phyloP scores from a whole-genome alignment of 2,888 invertebrate genomes.

The Orthonevra nobilis region DNA sequence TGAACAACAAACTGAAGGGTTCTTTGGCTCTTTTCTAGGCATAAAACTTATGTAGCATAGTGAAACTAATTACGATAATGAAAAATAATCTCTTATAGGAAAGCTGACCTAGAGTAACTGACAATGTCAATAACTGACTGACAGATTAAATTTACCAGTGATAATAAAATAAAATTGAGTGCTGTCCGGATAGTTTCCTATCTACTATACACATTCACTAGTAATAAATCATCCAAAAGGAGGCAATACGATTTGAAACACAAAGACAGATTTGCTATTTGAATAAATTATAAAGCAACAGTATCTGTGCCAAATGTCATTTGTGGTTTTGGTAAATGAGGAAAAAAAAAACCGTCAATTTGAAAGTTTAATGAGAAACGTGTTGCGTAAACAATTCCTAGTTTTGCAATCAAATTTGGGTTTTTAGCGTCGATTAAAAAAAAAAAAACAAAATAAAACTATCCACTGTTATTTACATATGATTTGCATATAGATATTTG shows the following conservation, averaged over 20 bases:
- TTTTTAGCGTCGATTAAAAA: neutral
- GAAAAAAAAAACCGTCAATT: neutral
- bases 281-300: neutral
- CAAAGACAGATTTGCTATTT: too few relatives aligned
- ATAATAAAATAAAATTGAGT: neutral
- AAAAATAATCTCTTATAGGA: slow-evolving; percentile 7
- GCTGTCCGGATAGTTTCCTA: neutral
- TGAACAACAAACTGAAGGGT: slow-evolving; percentile 14
- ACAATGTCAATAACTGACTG: neutral
- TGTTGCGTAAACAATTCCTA: slow-evolving; percentile 8
- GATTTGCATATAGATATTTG: slow-evolving; percentile 1
- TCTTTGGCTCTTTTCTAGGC: slow-evolving; percentile 16
- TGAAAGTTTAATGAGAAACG: neutral
- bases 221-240: neutral
- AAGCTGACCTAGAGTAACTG: neutral
- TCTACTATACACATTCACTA: too few relatives aligned
- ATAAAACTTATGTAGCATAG: slow-evolving; percentile 7
- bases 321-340: neutral
- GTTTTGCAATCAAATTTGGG: slow-evolving; percentile 1
- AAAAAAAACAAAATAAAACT: too few relatives aligned
- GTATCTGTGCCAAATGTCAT: slow-evolving; percentile 11
- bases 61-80: slow-evolving; percentile 25
- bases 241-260: neutral
- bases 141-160: neutral
- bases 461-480: too few relatives aligned